Evolutionary conservation across 1,140 invertebrate genomes (phyloP), one percentile per base, ranked within the genome.

Genomic region (Lordiphosa clarofinis): DNA sequence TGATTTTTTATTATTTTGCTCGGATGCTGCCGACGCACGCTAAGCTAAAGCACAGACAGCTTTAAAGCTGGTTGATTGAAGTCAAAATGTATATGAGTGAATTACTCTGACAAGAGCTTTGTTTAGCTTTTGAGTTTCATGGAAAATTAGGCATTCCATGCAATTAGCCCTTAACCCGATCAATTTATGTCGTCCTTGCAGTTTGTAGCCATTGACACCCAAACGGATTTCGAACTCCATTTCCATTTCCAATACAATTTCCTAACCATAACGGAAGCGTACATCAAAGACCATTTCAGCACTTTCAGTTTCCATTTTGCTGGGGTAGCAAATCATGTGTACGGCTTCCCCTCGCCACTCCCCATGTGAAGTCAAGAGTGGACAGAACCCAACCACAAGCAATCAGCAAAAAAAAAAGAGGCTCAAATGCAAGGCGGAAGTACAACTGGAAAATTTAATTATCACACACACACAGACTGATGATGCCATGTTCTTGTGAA

Each of bases 401-500:
- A 48, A 68, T 60, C 19, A 52, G 19, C 19, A 44, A 13, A 50
- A 36, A 36, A 42, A 49, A 39, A 50, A 47, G 15, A 44, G 39
- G 37, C 50, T 19, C 46, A 67, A 67, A 48, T 72, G 62, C 62
- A 56, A 47, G 54, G 40, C 69, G 72, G 72, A 75, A 75, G 73
- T 65, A 58, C 58, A 75, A 75, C 72, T 70, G 72, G 73, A 75
- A 75, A 75, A 75, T 75, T 75, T 75, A 75, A 75, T 75, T 75
- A 75, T 75, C 72, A 66, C 61, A 75, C 68, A 70, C 56, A 70
- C 40, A 54, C 50, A 49, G 61, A 63, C 38, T 46, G 55, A 56
- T 62, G 70, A 73, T 63, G 54, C 72, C 62, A 53, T 73, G 69
- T 67, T 70, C 66, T 60, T 75, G 60, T 66, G 72, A 70, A 75